A percentile compares a stretch with the other conserved stretches of the same genome.
Conservation (phyloP, 2,797 vertebrate species). For the Anas capensis region DNA sequence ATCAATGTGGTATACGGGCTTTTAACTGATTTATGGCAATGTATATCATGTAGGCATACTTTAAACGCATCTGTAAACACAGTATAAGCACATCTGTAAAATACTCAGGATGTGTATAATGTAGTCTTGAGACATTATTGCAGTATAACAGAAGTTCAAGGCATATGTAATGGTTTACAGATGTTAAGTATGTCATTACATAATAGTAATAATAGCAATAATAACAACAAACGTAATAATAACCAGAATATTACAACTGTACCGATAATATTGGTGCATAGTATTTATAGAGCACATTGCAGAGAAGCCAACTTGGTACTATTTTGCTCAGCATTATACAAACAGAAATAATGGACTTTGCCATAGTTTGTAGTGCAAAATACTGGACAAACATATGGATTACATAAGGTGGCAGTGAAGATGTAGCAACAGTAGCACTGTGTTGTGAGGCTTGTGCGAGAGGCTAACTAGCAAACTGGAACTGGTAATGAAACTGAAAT, state of each 20-base stretch:
- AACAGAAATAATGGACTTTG: not conserved
- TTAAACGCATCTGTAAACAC: not conserved
- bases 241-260: not conserved
- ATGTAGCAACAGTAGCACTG: not conserved
- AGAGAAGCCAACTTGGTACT: not conserved
- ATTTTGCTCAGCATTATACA: not conserved
- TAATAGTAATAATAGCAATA: not conserved
- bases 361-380: not conserved
- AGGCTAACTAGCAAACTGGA: not conserved
- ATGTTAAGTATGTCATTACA: not conserved
- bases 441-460: not conserved
- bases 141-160: not conserved
- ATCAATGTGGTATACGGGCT: not conserved
- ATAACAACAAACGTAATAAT: not conserved
- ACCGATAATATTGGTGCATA: not conserved
- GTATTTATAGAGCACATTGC: not conserved
- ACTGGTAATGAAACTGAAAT: not conserved
- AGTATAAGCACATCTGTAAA: not conserved
- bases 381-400: not conserved
- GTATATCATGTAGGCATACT: not conserved
- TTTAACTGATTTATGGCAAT: not conserved
- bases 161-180: not conserved
- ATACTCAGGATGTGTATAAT: not conserved
- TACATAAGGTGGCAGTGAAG: not conserved
- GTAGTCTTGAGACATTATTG: not conserved